These are phyloP conservation scores for Clarias fuscus DNA, from an alignment of 2,797 vertebrate species.

Conservation along the genomic window DNA sequence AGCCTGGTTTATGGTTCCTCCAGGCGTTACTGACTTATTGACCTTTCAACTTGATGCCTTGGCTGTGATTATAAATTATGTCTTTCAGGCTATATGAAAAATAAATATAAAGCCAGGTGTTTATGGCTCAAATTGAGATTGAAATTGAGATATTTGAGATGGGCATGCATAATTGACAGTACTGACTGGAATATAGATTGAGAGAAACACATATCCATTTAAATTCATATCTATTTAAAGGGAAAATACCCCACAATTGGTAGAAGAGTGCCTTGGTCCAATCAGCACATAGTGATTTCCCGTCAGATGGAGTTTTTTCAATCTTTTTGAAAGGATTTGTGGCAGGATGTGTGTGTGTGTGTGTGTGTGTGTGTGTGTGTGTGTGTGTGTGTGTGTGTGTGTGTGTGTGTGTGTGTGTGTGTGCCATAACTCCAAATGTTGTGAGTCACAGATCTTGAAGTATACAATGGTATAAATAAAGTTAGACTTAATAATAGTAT, in stretches of 20 bases:
- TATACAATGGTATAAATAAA: constrained; percentile 34
- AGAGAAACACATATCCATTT: constrained; percentile 1
- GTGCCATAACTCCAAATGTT: constrained; percentile 11
- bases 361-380: constrained; percentile 26
- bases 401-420: constrained; percentile 21
- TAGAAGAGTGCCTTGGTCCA: constrained; percentile 9
- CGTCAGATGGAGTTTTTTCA: constrained; percentile 16
- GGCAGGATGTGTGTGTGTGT: constrained; percentile 16
- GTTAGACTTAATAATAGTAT: constrained; percentile 36
- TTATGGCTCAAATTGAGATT: constrained; percentile 26
- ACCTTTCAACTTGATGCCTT: constrained; percentile 38
- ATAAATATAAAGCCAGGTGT: constrained; percentile 34
- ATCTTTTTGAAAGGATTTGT: constrained; percentile 22
- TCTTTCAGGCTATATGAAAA: constrained; percentile 16
- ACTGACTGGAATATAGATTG: constrained; percentile 19
- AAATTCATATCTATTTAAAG: constrained; percentile 17
- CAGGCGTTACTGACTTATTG: constrained; percentile 38
- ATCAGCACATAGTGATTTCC: constrained; percentile 9
- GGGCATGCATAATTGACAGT: constrained; percentile 22
- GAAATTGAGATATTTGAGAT: constrained; percentile 26
- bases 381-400: constrained; percentile 17
- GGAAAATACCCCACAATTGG: neutral
- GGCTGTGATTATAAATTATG: constrained; percentile 42
- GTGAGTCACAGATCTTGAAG: constrained; percentile 35
- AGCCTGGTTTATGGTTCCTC: neutral